phyloP scores from a whole-genome alignment of 2,888 invertebrate genomes.

The Leucoma salicis region DNA sequence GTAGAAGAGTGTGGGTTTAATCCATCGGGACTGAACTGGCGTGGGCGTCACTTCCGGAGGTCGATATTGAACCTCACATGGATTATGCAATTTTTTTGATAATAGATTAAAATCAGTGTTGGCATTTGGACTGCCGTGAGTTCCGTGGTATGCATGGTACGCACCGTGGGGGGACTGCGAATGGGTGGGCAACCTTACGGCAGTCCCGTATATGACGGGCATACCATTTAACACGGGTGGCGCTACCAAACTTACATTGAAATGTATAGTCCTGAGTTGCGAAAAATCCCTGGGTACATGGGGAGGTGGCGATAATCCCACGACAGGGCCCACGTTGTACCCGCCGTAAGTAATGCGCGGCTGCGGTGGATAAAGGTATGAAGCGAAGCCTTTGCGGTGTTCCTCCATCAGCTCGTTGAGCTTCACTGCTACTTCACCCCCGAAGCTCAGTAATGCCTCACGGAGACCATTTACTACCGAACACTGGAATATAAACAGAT shows the following conservation, averaged over 20 bases:
- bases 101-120: constrained; percentile 65
- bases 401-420: constrained; percentile 23
- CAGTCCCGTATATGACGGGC: constrained; percentile 50
- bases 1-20: constrained; percentile 77
- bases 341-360: constrained; percentile 20
- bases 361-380: constrained; percentile 18
- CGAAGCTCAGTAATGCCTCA: constrained; percentile 73
- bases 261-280: constrained; percentile 27
- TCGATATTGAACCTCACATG: constrained; percentile 44
- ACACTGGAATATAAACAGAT: constrained; percentile 58
- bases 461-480: constrained; percentile 70
- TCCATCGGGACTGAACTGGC: constrained; percentile 68
- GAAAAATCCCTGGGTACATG: neutral
- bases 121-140: constrained; percentile 70
- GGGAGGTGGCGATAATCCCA: neutral
- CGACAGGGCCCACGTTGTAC: constrained; percentile 5
- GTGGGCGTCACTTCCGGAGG: constrained; percentile 49
- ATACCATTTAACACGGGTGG: constrained; percentile 61
- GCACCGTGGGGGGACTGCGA: constrained; percentile 46
- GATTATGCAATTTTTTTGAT: constrained; percentile 67
- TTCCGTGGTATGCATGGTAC: constrained; percentile 66
- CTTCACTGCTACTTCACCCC: constrained; percentile 62
- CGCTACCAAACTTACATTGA: constrained; percentile 76
- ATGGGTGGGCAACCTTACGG: constrained; percentile 43
- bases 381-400: neutral